A percentile compares a stretch with the other conserved stretches of the same genome.
Conservation (phyloP, 2,888 invertebrate genomes). For the Prostheceraeus crozeri region DNA sequence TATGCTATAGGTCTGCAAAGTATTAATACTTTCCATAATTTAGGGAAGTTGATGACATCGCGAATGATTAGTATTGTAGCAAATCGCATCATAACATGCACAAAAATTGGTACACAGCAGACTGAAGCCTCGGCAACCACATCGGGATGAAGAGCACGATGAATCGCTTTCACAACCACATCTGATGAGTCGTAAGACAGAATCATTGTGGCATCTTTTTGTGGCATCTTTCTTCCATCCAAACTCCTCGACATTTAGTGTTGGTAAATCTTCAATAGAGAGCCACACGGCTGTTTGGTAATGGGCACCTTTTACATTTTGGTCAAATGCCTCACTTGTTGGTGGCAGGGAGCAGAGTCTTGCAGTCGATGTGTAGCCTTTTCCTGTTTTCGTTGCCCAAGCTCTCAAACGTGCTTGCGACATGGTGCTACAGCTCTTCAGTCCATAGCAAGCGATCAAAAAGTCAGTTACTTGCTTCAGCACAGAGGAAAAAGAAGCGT, state of each 20-base stretch:
- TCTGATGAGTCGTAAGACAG: slow-evolving; percentile 12
- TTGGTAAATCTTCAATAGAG: not conserved
- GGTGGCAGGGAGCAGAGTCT: slow-evolving; percentile 12
- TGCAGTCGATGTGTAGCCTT: not conserved
- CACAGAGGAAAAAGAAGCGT: slow-evolving; percentile 3
- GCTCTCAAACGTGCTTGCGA: not conserved
- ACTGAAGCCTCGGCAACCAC: too few species aligned
- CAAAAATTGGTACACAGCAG: too few species aligned
- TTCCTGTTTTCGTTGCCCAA: not conserved
- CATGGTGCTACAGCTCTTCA: not conserved
- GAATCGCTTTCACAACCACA: slow-evolving; percentile 16
- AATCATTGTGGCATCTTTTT: not conserved
- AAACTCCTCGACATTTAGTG: not conserved
- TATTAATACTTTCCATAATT: too few species aligned
- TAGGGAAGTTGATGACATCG: too few species aligned
- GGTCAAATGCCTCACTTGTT: slow-evolving; percentile 7
- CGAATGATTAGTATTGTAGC: too few species aligned
- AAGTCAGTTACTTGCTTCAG: not conserved
- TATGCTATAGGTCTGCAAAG: too few species aligned
- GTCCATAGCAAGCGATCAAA: not conserved
- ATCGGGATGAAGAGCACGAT: too few species aligned
- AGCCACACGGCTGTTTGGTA: slow-evolving; percentile 9
- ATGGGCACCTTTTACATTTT: slow-evolving; percentile 14
- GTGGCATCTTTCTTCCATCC: slow-evolving; percentile 18
- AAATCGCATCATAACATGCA: too few species aligned